These are phyloP conservation scores for Fregetta grallaria DNA, from an alignment of 2,113 vertebrate genomes.

Conservation along the genomic window DNA sequence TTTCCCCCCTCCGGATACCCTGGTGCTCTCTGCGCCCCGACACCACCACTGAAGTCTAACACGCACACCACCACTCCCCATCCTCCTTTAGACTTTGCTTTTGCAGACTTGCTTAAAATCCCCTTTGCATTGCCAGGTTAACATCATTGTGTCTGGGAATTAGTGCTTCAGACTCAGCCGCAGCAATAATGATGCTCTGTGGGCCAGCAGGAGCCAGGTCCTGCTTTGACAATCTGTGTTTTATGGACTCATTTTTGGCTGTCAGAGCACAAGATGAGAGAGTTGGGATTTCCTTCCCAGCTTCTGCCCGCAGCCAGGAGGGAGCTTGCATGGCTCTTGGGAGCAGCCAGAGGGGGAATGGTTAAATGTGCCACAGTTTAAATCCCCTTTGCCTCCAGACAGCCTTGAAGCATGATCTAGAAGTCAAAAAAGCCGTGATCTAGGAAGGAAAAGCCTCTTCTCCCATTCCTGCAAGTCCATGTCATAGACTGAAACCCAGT, in stretches of 20 bases:
- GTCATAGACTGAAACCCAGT: neutral
- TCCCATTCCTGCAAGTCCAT: neutral
- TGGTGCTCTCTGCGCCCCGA: neutral
- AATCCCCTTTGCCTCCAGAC: neutral
- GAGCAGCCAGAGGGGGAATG: neutral
- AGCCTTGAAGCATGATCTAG: neutral
- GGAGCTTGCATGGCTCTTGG: neutral
- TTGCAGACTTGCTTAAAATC: neutral
- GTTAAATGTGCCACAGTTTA: neutral
- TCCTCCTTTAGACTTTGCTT: neutral
- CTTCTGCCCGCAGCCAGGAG: neutral
- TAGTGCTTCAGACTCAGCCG: neutral
- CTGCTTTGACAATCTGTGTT: neutral
- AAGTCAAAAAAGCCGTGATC: neutral
- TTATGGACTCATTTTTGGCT: neutral
- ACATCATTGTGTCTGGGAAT: neutral
- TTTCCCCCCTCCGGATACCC: neutral
- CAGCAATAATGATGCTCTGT: neutral
- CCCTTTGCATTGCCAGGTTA: neutral
- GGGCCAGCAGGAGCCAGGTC: neutral
- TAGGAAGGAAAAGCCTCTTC: neutral
- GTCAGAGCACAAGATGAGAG: neutral
- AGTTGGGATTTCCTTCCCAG: neutral
- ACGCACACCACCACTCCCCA: neutral
- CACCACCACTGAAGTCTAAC: neutral